Conservation (phyloP, 2,797 vertebrate genomes). For the Tiaroga cobitis region DNA sequence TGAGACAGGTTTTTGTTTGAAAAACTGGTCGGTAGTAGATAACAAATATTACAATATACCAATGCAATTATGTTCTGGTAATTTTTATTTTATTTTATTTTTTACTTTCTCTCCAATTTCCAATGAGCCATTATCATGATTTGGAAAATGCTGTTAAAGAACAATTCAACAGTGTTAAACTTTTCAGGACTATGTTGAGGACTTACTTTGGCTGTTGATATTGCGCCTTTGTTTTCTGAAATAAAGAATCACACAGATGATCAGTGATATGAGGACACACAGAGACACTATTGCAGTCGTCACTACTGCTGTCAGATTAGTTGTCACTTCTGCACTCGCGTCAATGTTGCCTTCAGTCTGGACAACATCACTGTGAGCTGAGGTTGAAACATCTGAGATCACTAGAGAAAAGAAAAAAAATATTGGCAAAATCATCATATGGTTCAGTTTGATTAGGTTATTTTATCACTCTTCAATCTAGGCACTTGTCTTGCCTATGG, state of each 20-base stretch:
- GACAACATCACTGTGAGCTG: neutral
- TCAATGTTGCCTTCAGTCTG: neutral
- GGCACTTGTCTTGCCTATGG: neutral
- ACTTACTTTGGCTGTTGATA: neutral
- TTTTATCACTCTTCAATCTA: neutral
- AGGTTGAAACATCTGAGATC: neutral
- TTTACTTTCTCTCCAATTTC: neutral
- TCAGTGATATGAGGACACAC: slow-evolving; percentile 7
- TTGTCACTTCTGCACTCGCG: neutral
- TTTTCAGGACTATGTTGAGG: neutral
- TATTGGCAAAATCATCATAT: neutral
- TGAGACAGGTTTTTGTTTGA: neutral
- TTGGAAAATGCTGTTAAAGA: neutral
- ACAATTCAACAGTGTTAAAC: neutral
- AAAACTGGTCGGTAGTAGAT: too few species aligned
- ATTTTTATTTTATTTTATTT: too few species aligned
- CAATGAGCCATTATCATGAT: neutral
- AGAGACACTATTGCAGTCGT: neutral
- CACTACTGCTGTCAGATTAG: neutral
- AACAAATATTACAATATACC: too few species aligned
- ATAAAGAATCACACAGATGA: neutral
- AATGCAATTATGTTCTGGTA: too few species aligned
- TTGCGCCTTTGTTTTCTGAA: neutral
- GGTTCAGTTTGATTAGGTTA: neutral
- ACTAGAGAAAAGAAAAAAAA: neutral